phyloP scores from a whole-genome alignment of 2,797 vertebrate genomes.

The Rhynchotus rufescens region DNA sequence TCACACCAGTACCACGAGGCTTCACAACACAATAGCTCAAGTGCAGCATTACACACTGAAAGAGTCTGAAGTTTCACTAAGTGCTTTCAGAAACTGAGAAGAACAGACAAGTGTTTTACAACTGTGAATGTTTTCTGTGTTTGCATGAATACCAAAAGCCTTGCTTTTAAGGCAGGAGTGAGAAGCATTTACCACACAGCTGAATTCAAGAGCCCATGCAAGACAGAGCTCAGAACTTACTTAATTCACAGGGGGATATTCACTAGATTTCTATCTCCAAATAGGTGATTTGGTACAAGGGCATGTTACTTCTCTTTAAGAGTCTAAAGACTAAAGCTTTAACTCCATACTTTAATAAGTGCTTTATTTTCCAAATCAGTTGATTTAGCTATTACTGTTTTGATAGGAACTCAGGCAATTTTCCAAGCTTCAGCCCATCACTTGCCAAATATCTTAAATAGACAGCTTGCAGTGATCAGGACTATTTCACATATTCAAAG shows the following conservation, averaged over 20 bases:
- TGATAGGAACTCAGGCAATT: neutral
- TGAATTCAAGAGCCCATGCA: conserved; percentile 35
- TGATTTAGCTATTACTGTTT: neutral
- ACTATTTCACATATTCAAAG: neutral
- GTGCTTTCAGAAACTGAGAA: conserved; percentile 28
- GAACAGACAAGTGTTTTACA: conserved; percentile 1
- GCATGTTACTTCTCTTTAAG: neutral
- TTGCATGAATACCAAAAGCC: neutral
- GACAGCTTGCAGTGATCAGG: neutral
- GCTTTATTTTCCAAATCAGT: neutral
- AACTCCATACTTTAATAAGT: neutral
- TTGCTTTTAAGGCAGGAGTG: neutral
- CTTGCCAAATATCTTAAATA: neutral
- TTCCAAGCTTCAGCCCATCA: neutral
- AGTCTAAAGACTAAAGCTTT: neutral
- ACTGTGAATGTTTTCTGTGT: neutral
- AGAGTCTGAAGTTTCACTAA: conserved; percentile 21
- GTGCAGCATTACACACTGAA: conserved; percentile 31
- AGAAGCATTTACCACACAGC: neutral
- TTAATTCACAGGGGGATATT: neutral
- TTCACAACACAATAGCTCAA: conserved; percentile 51
- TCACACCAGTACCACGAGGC: conserved; percentile 39
- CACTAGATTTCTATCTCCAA: neutral
- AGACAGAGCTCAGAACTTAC: neutral
- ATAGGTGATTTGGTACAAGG: neutral